Evolutionary conservation across 2,888 invertebrate species (phyloP).

Genomic region (Cheilosia vernalis): DNA sequence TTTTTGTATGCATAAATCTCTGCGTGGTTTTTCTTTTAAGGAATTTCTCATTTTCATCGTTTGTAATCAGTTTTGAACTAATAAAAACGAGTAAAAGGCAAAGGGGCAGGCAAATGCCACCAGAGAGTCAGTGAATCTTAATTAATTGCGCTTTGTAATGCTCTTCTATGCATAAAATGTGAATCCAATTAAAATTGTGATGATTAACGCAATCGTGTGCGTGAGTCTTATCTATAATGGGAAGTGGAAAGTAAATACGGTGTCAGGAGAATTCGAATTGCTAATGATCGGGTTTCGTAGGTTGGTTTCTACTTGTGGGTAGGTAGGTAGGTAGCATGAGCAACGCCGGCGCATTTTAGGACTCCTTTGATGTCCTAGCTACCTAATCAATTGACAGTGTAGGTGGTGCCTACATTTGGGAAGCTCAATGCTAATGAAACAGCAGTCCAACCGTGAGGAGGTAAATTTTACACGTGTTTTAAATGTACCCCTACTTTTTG

Average conservation of each 20-base stretch:
- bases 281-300: neutral
- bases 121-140: conserved; percentile 53
- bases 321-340: too few species aligned
- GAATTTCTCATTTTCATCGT: neutral
- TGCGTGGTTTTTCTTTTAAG: conserved; percentile 44
- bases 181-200: conserved; percentile 69
- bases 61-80: conserved; percentile 32
- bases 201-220: conserved; percentile 66
- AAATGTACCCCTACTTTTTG: too few species aligned
- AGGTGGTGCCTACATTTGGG: too few species aligned
- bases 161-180: conserved; percentile 66
- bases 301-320: too few species aligned
- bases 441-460: too few species aligned
- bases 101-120: conserved; percentile 8
- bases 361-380: too few species aligned
- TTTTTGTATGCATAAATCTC: conserved; percentile 39
- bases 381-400: too few species aligned
- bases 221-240: conserved; percentile 55
- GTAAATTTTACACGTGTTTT: too few species aligned
- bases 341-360: too few species aligned
- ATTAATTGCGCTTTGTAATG: conserved; percentile 70
- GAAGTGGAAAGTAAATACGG: conserved; percentile 4
- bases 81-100: neutral
- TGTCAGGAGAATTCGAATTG: conserved; percentile 28
- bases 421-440: too few species aligned